A percentile compares a stretch with the other conserved stretches of the same genome.
phyloP scores from a whole-genome alignment of 2,888 invertebrate genomes.

The Cephalotes varians region DNA sequence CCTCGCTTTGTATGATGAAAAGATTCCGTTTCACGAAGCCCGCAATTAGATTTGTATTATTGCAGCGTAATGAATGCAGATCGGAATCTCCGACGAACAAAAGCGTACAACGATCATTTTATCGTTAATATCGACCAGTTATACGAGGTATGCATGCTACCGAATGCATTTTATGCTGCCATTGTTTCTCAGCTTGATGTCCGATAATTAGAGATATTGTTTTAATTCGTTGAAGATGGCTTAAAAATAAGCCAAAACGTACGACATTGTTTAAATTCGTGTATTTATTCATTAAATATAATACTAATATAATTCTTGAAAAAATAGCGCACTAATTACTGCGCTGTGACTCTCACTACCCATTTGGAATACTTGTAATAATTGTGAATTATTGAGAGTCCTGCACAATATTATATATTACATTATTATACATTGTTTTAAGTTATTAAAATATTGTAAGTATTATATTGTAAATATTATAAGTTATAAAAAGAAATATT shows the following conservation, averaged over 20 bases:
- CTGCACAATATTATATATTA: too few species aligned
- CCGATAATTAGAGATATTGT: neutral
- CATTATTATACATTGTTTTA: too few species aligned
- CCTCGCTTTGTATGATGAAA: neutral
- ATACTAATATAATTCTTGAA: too few species aligned
- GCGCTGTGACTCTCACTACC: too few species aligned
- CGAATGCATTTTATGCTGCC: conserved; percentile 58
- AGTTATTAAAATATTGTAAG: neutral
- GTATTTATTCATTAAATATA: too few species aligned
- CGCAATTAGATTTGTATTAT: conserved; percentile 60
- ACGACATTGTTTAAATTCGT: too few species aligned
- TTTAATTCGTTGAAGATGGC: too few species aligned
- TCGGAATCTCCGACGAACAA: conserved; percentile 60
- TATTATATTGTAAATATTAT: neutral
- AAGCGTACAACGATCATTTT: conserved; percentile 61
- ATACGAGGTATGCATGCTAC: conserved; percentile 53
- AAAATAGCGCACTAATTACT: too few species aligned
- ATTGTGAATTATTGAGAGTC: too few species aligned
- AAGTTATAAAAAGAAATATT: neutral
- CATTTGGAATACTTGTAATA: too few species aligned
- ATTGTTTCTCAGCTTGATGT: conserved; percentile 45
- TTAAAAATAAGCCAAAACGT: too few species aligned
- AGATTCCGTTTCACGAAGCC: conserved; percentile 16
- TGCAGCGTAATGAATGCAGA: conserved; percentile 37
- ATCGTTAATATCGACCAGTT: conserved; percentile 67